phyloP scores from a whole-genome alignment of 2,113 vertebrate species.

The Malaclemys terrapin region DNA sequence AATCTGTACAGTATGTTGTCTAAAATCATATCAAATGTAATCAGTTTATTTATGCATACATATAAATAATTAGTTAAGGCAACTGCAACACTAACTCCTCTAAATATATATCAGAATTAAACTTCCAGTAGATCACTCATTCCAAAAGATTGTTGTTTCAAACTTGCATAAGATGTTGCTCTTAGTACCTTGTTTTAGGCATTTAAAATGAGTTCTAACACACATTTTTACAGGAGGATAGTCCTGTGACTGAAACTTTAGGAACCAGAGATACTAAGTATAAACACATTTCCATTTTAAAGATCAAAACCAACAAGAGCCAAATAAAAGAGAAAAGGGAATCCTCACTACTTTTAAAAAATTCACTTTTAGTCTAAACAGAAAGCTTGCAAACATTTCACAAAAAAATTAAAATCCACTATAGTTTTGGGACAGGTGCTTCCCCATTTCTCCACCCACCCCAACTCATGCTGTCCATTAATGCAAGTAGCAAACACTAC shows the following conservation, averaged over 20 bases:
- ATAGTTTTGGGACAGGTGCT: neutral
- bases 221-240: neutral
- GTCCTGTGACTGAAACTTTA: constrained; percentile 17
- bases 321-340: neutral
- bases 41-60: neutral
- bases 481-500: neutral
- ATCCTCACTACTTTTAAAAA: constrained; percentile 39
- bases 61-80: neutral
- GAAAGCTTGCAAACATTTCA: constrained; percentile 12
- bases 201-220: neutral
- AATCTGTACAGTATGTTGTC: neutral
- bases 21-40: neutral
- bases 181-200: neutral
- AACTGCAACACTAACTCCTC: neutral
- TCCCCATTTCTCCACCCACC: neutral
- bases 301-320: constrained; percentile 47
- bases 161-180: neutral
- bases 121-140: constrained; percentile 10
- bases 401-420: constrained; percentile 1
- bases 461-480: neutral
- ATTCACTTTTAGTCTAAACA: neutral
- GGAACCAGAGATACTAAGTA: constrained; percentile 48
- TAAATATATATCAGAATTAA: neutral
- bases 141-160: neutral
- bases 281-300: neutral